Conservation (phyloP, 2,888 invertebrate genomes). For the Pandemis cinnamomeana region DNA sequence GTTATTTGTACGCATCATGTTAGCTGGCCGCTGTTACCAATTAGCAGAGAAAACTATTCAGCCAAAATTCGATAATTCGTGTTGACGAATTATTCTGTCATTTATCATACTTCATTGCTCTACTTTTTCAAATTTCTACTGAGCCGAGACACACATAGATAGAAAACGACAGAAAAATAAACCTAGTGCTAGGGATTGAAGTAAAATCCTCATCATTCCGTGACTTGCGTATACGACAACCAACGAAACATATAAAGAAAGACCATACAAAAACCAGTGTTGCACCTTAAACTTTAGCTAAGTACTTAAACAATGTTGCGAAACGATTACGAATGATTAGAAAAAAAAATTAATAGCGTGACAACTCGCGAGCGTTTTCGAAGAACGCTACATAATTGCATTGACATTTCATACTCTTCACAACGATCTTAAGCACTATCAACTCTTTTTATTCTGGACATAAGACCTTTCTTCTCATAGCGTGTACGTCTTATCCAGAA, state of each 20-base stretch:
- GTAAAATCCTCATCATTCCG: too few relatives aligned
- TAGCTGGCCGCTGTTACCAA: slow-evolving; percentile 21
- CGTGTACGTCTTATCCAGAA: slow-evolving; percentile 62
- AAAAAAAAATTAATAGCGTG: background rate
- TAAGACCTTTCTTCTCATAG: background rate
- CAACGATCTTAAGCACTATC: background rate
- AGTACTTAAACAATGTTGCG: background rate
- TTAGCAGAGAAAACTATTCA: slow-evolving; percentile 20
- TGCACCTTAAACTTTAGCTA: background rate
- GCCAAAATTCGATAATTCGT: slow-evolving; percentile 19
- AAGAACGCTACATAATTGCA: slow-evolving; percentile 12
- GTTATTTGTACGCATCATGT: slow-evolving; percentile 29
- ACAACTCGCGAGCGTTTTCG: background rate
- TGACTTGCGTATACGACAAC: too few relatives aligned
- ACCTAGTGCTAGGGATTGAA: too few relatives aligned
- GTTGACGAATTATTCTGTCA: background rate
- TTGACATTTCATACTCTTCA: background rate
- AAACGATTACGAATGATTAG: background rate
- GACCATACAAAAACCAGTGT: too few relatives aligned
- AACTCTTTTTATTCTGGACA: background rate
- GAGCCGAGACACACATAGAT: too few relatives aligned
- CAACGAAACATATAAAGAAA: too few relatives aligned
- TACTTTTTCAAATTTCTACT: too few relatives aligned
- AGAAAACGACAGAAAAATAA: too few relatives aligned
- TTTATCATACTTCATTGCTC: slow-evolving; percentile 2